These are phyloP conservation scores for Autographa pulchrina DNA, from an alignment of 2,888 invertebrate species.

Conservation along the genomic window DNA sequence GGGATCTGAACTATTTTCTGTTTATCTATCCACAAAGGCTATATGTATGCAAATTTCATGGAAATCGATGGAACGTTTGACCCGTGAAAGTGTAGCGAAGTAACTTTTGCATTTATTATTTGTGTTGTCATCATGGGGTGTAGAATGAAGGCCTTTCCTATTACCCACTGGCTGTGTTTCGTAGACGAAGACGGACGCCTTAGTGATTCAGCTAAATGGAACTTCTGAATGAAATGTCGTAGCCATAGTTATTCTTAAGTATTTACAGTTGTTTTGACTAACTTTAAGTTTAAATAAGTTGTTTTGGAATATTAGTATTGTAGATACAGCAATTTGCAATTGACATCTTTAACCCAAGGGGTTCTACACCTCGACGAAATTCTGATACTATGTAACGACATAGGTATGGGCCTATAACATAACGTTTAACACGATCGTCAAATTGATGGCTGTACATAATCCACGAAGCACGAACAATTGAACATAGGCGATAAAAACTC, in stretches of 20 bases:
- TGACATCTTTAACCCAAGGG: not conserved
- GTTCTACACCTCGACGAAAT: not conserved
- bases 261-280: not conserved
- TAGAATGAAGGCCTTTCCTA: not conserved
- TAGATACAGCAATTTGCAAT: not conserved
- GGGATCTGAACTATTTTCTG: constrained; percentile 7
- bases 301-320: not conserved
- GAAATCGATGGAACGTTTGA: constrained; percentile 4
- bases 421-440: not conserved
- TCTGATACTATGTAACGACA: not conserved
- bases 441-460: not conserved
- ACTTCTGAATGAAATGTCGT: not conserved
- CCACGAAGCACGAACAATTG: not conserved
- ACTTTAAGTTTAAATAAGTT: not conserved
- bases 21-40: constrained; percentile 7
- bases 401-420: not conserved
- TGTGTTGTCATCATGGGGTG: constrained; percentile 2
- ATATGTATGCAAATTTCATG: constrained; percentile 8
- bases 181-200: not conserved
- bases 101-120: constrained; percentile 6
- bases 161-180: not conserved
- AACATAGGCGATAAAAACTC: too few relatives aligned
- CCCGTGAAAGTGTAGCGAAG: constrained; percentile 5
- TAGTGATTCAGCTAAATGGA: not conserved
- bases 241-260: not conserved